Base-by-base conservation (phyloP, 37 sponge, comb jelly and placozoan species). In the Tethya wilhelma region DNA sequence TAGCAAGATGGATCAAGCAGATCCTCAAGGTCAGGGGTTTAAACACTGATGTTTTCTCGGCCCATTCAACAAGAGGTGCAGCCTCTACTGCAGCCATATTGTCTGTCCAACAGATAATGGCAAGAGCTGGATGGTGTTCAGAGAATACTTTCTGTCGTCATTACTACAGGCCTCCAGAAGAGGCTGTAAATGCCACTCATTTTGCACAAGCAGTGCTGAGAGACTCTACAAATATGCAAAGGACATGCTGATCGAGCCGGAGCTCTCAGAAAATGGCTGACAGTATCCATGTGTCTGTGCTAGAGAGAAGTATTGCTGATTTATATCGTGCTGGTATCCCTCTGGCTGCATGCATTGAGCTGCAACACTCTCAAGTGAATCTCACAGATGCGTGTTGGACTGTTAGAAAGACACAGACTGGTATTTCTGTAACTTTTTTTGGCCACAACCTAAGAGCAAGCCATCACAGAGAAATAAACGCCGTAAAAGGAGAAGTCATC, bases 51-150 rank as follows among this genome's bases (percentile, higher is more conserved):
- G 31, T 49, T 6, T 75, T 84, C 58, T 43, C 68, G 2, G 69
- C 77, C 40, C 85, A 84, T 34, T 84, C 85, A 17, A 76, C 70
- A 11, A 58, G 77, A 42, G 44, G 70, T 28, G 85, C 85, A 26
- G 6, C 69, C 4, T 43, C 77, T n/a, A 56, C 85, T 49, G 32
- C 59, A 41, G 85, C 85, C 0, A 32, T 59, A 4, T n/a, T 59
- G 55, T 74, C 74, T 14, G 45, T 67, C 4, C 25, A 59, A 32
- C 44, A 75, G 40, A 58, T 75, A 11, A 56, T 75, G 75, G 42
- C 40, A 3, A 75, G 75, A 75, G 75, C 75, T 39, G 62, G 75
- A n/a, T 75, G 75, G 75, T 58, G 62, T 37, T 37, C 26, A 12
- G 44, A 38, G 58, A 44, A 49, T 9, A 72, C 73, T 25, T 72